Evolutionary conservation across 1,140 invertebrate species (phyloP), one percentile per base, ranked within the genome.

Genomic region (Drosophila dunni): DNA sequence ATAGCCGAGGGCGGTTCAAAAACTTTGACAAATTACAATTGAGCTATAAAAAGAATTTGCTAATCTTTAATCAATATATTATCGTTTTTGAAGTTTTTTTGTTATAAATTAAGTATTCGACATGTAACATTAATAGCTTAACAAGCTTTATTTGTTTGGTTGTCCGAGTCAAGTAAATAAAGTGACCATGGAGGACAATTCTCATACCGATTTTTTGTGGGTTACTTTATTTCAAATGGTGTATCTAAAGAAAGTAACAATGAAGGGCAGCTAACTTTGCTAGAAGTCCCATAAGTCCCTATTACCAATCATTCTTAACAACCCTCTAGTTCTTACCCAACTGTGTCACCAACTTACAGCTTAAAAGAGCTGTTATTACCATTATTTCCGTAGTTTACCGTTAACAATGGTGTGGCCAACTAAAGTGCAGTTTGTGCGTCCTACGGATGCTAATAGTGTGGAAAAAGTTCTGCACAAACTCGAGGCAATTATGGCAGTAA

Each of bases 401-500:
- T 13, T 34, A 6, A 7, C 36, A 36, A 51, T 58, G n/a, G 20
- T 46, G 24, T 65, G 51, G 69, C 15, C 45, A 17, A 17, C 53
- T 38, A 54, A 56, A 29, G 8, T 45, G 5, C 9, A 42, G 15
- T 17, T 24, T 50, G 34, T 40, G 17, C 34, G 17, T 13, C 15
- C 20, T 6, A 33, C 33, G 42, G 3, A 9, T 13, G 54, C 53
- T 20, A 58, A 45, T 1, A 54, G 65, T 72, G 67, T 72, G 38
- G 38, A 61, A 9, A 29, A 17, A 44, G 40, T 60, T 29, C 51
- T 65, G 7, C n/a, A n/a, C 10, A 66, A 61, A 57, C 17, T 76
- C 17, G 57, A 71, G 66, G 56, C 38, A 42, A 65, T 76, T 15
- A 71, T 67, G 68, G 48, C 56, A 15, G 68, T 70, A 58, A 61